Percentiles rank a stretch among this genome's conserved stretches.
phyloP scores from a whole-genome alignment of 1,140 invertebrate genomes.

The Eriosoma lanigerum region DNA sequence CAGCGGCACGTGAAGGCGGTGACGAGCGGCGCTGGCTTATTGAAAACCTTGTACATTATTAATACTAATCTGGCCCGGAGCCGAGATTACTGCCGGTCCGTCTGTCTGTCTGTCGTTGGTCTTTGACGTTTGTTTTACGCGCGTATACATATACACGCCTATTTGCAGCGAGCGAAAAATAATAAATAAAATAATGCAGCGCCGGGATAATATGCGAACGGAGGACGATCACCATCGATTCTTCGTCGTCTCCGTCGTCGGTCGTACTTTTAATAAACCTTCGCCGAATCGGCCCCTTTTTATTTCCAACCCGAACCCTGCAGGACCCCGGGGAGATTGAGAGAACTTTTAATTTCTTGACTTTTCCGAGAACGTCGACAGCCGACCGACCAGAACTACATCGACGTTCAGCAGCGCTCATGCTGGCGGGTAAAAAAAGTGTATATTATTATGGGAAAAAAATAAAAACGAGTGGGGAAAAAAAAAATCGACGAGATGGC shows the following conservation, averaged over 20 bases:
- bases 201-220: background rate
- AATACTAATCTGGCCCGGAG: slow-evolving; percentile 40
- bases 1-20: no score
- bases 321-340: background rate
- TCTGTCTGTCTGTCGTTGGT: slow-evolving; percentile 26
- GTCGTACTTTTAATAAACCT: slow-evolving; percentile 4
- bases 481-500: slow-evolving; percentile 11
- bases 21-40: slow-evolving; percentile 18
- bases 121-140: slow-evolving; percentile 44
- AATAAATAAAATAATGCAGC: background rate
- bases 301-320: background rate
- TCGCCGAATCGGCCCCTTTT: background rate
- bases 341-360: slow-evolving; percentile 24
- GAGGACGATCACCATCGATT: slow-evolving; percentile 24
- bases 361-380: background rate
- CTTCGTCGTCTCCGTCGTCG: background rate
- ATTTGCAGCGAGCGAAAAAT: background rate
- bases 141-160: background rate
- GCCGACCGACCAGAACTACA: background rate
- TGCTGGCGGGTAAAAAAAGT: background rate
- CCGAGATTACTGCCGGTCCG: slow-evolving; percentile 30
- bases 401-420: background rate
- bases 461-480: background rate
- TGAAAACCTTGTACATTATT: slow-evolving; percentile 45
- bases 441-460: no score